These are phyloP conservation scores for Hydrocynus forskahlii DNA, from an alignment of 2,797 vertebrate species.

Conservation along the genomic window DNA sequence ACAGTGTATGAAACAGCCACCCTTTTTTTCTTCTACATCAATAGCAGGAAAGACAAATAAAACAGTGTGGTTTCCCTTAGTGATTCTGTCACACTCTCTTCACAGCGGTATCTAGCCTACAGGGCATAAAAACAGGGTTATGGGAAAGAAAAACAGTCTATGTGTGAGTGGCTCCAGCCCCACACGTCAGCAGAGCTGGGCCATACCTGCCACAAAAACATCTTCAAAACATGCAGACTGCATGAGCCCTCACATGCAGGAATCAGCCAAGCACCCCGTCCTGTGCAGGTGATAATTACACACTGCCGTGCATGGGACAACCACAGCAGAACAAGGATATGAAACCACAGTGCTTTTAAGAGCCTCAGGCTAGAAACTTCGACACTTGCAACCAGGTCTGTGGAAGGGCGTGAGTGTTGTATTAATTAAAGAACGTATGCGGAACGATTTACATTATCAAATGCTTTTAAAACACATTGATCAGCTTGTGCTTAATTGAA, in stretches of 20 bases:
- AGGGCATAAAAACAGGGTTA: conserved; percentile 46
- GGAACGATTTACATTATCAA: too few species aligned
- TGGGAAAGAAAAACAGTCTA: conserved; percentile 26
- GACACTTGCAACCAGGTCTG: conserved; percentile 36
- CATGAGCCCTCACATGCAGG: conserved; percentile 52
- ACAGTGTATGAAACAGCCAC: conserved; percentile 46
- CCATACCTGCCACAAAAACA: conserved; percentile 58
- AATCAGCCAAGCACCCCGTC: neutral
- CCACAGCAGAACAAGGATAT: conserved; percentile 42
- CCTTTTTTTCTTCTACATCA: conserved; percentile 60
- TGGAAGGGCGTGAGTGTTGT: neutral
- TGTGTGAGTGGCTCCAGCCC: conserved; percentile 10
- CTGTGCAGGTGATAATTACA: conserved; percentile 59
- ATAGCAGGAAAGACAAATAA: conserved; percentile 68
- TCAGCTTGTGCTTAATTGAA: too few species aligned
- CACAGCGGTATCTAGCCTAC: conserved; percentile 48
- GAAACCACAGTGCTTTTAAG: conserved; percentile 56
- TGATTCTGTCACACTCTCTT: conserved; percentile 50
- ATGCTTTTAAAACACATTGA: too few species aligned
- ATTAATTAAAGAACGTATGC: neutral
- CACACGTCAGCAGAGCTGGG: conserved; percentile 64
- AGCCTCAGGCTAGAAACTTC: conserved; percentile 59
- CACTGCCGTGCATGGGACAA: conserved; percentile 41
- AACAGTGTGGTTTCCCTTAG: conserved; percentile 61
- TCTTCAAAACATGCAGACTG: conserved; percentile 67